Base-by-base conservation (phyloP, 2,113 vertebrate genomes). In the Periophthalmus modestus region DNA sequence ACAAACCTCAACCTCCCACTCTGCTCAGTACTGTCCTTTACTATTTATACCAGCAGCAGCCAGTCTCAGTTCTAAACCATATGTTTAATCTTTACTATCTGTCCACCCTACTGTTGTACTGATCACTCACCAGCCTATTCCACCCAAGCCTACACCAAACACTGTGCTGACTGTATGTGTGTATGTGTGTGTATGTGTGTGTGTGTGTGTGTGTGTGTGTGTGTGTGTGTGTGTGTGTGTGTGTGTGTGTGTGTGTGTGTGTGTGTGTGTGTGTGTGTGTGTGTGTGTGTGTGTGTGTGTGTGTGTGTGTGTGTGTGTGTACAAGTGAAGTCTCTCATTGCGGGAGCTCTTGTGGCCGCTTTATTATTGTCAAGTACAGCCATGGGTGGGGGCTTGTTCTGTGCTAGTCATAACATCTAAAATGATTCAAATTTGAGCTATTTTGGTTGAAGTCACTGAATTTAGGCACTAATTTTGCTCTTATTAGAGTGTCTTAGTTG, bases 401-500 rank as follows among this genome's bases (percentile, higher is more conserved):
- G 73, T 52, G 28, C 61, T 59, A 76, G 76, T 43, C 55, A 54
- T n/a, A 66, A 66, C 48, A 76, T 68, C 12, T 68, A 61, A 86
- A 81, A 78, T 48, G 33, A 72, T 82, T 73, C 76, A 77, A 58
- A 66, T 81, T 75, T 7, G 0, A 43, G 66, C 72, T 88, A 84
- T 87, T 90, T 89, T 79, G 71, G 82, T 71, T 72, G 19, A 18
- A n/a, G n/a, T 28, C 28, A 68, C n/a, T 72, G 1, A 59, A 86
- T 72, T 83, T 77, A 81, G 76, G 43, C 36, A 62, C 4, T 34
- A 65, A 13, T 77, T 79, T 77, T 84, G 83, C 77, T 72, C 80
- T 80, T 89, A 87, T 88, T 88, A 87, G 86, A 87, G 87, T 70
- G 85, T 88, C 87, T 78, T 90, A 73, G 67, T 84, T 84, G 74